Evolutionary conservation across 2,888 invertebrate genomes (phyloP).

Genomic region (Lamellibrachia satsuma): DNA sequence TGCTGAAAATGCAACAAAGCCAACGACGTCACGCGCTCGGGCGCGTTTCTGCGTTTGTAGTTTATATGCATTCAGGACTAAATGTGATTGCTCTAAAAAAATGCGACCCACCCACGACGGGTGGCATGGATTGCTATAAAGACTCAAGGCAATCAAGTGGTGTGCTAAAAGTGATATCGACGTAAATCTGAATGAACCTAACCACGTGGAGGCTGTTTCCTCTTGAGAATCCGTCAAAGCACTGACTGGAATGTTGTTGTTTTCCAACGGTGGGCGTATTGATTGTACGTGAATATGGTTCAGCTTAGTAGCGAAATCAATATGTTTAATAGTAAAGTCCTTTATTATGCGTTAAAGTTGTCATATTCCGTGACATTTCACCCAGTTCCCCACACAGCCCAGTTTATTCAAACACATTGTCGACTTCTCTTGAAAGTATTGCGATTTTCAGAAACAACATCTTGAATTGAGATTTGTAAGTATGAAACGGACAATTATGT

Average conservation of each 20-base stretch:
- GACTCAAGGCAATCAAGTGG: not conserved
- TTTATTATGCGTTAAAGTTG: not conserved
- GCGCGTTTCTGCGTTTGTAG: not conserved
- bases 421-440: not conserved
- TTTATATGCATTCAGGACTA: not conserved
- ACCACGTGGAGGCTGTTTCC: not conserved
- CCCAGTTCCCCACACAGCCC: not conserved
- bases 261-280: not conserved
- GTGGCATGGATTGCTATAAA: not conserved
- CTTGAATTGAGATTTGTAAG: too few species aligned
- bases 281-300: not conserved
- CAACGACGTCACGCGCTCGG: not conserved
- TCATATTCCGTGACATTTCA: not conserved
- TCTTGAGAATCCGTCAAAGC: not conserved
- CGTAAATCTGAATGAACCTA: conserved; percentile 17
- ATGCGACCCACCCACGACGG: not conserved
- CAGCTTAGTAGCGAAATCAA: not conserved
- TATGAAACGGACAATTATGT: not conserved
- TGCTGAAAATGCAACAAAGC: not conserved
- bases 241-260: not conserved
- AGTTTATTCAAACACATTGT: not conserved
- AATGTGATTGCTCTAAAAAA: not conserved
- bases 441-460: too few species aligned
- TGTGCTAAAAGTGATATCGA: not conserved
- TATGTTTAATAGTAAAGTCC: not conserved